Evolutionary conservation across 2,113 vertebrate species (phyloP), one percentile per base, ranked within the genome.

Genomic region (Pachyramphus minor): DNA sequence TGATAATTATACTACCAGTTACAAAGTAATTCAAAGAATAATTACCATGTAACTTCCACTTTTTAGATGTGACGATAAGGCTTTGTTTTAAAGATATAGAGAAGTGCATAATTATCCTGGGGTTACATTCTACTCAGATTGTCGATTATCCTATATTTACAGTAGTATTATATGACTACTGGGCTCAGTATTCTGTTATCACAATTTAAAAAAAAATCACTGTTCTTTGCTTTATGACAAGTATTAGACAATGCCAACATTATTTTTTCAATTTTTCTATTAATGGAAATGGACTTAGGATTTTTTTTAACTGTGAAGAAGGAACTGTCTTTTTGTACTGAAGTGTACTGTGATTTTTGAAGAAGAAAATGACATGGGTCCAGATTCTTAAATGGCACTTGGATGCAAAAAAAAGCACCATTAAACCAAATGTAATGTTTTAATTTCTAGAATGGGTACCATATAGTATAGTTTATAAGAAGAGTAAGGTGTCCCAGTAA

Each of bases 1-100:
- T 98, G 97, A 98, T 98, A 98, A 98, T 98, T 98, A 98, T 97
- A 98, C 97, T 97, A 97, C 97, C 96, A 97, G 98, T 98, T 98
- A 98, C 96, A 7, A 97, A 98, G 97, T 98, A 98, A 98, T 98
- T 98, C 98, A 98, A 96, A 50, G 97, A 98, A 98, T 98, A 97
- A 98, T 98, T 98, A 97, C 96, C 97, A 96, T 94, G 97, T 97
- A 98, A 98, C 97, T 98, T 97, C 94, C 89, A 98, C 95, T 96
- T 97, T 97, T 96, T 95, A 97, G 96, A 97, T 97, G 58, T 96
- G 95, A 97, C 63, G 97, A 97, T 96, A 96, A 95, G 96, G 96
- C 97, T 98, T 98, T 98, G 98, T 97, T 98, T 98, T 98, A 96
- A 95, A 96, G 97, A 96, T 91, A 95, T 92, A 96, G 95, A 94